A percentile compares a stretch with the other conserved stretches of the same genome.
Conservation (phyloP, 64 coral and sea anemone genomes). For the Montipora capricornis region DNA sequence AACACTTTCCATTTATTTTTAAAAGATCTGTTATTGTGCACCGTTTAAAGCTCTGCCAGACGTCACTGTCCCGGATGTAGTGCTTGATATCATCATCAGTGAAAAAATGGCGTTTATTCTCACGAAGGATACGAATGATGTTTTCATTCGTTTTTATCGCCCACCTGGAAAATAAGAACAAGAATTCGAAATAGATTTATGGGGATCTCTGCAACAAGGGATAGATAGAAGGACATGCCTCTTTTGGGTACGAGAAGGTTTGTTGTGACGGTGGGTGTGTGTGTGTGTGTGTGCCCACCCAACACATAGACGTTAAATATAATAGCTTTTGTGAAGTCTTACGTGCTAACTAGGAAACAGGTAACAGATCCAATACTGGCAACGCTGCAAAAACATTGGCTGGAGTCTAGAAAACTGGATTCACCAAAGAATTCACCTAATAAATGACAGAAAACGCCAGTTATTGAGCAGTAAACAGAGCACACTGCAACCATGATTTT, state of each 20-base stretch:
- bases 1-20: conserved; percentile 55
- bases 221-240: too few species aligned
- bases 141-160: conserved; percentile 88
- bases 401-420: conserved; percentile 70
- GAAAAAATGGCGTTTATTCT: conserved; percentile 73
- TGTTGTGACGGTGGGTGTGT: too few species aligned
- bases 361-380: conserved; percentile 87
- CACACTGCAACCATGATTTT: too few species aligned
- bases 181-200: not conserved
- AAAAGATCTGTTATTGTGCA: conserved; percentile 69
- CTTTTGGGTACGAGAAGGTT: too few species aligned
- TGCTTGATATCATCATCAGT: conserved; percentile 80
- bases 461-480: not conserved
- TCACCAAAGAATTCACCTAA: conserved; percentile 89
- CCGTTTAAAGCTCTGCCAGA: conserved; percentile 97
- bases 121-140: conserved; percentile 65
- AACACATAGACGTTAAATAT: too few species aligned
- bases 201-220: too few species aligned
- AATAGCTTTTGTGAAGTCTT: conserved; percentile 13
- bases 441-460: not conserved
- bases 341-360: conserved; percentile 96
- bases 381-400: conserved; percentile 88
- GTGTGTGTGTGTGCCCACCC: too few species aligned
- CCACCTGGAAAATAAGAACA: conserved; percentile 62
- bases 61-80: conserved; percentile 90